Evolutionary conservation across 2,113 vertebrate genomes (phyloP).

Genomic region (Picathartes gymnocephalus): DNA sequence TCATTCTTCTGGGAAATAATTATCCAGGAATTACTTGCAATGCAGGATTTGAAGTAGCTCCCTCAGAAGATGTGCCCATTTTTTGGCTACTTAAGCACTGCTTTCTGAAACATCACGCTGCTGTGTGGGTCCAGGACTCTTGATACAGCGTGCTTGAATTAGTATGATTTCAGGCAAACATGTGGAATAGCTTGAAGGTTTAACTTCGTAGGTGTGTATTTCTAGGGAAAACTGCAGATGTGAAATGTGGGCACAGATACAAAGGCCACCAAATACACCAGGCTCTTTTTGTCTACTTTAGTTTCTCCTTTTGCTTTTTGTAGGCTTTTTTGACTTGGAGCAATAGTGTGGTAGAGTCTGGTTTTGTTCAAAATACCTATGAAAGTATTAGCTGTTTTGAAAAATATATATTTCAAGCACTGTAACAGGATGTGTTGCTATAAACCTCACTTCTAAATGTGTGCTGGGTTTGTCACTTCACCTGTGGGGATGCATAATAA

Average conservation of each 20-base stretch:
- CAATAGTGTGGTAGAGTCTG: not conserved
- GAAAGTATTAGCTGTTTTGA: not conserved
- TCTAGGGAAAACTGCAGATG: not conserved
- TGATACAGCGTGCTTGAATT: not conserved
- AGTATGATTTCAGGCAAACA: not conserved
- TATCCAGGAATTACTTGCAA: not conserved
- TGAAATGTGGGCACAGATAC: not conserved
- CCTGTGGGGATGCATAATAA: not conserved
- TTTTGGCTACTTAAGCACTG: not conserved
- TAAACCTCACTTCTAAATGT: not conserved
- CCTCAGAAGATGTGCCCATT: fast-evolving
- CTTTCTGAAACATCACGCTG: too few relatives aligned
- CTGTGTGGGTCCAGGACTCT: not conserved
- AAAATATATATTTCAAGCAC: not conserved
- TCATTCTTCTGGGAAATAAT: not conserved
- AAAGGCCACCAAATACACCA: not conserved
- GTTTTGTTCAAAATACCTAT: not conserved
- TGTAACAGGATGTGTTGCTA: not conserved
- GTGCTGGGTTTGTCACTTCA: not conserved
- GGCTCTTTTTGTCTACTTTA: not conserved
- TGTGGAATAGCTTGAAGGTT: not conserved
- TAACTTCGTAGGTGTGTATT: not conserved
- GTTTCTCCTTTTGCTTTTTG: not conserved
- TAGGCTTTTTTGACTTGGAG: not conserved
- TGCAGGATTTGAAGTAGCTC: not conserved